Percentiles rank a stretch among this genome's conserved stretches.
Conservation (phyloP, 2,888 invertebrate genomes). For the Drosophila prolongata region DNA sequence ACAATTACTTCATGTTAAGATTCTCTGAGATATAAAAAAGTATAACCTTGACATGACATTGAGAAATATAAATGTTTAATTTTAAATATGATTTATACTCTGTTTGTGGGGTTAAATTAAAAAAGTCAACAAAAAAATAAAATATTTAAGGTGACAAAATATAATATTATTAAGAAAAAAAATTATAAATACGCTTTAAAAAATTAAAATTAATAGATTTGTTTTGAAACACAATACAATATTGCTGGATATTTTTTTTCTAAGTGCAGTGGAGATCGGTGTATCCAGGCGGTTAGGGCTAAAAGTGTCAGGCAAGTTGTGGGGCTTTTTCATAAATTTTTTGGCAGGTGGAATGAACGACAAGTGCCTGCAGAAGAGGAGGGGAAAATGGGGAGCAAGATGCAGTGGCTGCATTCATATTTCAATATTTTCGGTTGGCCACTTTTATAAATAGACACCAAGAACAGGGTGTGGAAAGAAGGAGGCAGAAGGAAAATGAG, state of each 20-base stretch:
- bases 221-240: no score
- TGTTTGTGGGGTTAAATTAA: no score
- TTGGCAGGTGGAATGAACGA: constrained; percentile 75
- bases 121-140: no score
- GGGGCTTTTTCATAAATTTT: constrained; percentile 62
- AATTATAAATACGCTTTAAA: no score
- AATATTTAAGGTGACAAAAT: no score
- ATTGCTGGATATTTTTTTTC: not conserved
- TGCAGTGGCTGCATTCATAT: constrained; percentile 70
- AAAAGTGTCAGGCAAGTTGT: constrained; percentile 74
- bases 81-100: no score
- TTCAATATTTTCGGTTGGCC: constrained; percentile 68
- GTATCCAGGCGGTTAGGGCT: constrained; percentile 39
- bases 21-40: no score
- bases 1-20: no score
- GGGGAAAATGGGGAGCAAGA: constrained; percentile 11
- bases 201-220: no score
- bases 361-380: constrained; percentile 57
- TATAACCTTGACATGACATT: no score
- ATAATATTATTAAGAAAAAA: no score
- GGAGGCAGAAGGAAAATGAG: not conserved
- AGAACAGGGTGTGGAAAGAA: constrained; percentile 15
- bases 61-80: no score
- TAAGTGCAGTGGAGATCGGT: not conserved
- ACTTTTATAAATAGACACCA: constrained; percentile 55